Conservation (phyloP, 2,113 vertebrate genomes). For the Lophura nycthemera region DNA sequence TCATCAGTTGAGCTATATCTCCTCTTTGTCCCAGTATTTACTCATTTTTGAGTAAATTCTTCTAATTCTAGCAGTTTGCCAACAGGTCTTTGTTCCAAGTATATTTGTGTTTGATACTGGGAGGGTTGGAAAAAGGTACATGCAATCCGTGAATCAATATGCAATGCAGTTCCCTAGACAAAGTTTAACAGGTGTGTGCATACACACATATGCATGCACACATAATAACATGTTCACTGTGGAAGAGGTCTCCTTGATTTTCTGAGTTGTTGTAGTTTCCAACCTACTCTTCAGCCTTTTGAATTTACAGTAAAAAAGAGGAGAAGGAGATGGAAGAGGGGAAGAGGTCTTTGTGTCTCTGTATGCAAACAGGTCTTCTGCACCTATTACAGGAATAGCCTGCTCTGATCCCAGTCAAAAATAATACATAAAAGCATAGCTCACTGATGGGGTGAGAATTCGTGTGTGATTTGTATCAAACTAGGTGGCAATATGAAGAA, state of each 20-base stretch:
- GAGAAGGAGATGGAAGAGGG: neutral
- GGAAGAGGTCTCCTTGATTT: conserved; percentile 14
- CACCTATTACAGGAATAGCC: neutral
- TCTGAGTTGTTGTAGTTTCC: neutral
- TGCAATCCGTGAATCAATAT: neutral
- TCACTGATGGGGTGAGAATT: neutral
- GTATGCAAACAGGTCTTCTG: neutral
- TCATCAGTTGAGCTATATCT: neutral
- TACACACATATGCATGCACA: neutral
- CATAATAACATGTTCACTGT: neutral
- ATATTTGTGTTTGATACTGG: neutral
- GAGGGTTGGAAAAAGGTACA: neutral
- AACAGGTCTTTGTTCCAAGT: neutral
- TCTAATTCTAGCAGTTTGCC: neutral
- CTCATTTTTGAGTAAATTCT: neutral
- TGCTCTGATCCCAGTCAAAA: neutral
- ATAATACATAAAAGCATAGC: neutral
- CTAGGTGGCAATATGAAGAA: neutral
- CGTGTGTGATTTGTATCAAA: neutral
- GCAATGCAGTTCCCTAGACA: neutral
- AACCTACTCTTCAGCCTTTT: neutral
- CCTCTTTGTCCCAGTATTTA: neutral
- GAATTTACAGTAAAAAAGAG: neutral
- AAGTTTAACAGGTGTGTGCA: neutral
- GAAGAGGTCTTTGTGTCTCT: neutral